Evolutionary conservation across 2,888 invertebrate species (phyloP).

Genomic region (Folsomia candida): DNA sequence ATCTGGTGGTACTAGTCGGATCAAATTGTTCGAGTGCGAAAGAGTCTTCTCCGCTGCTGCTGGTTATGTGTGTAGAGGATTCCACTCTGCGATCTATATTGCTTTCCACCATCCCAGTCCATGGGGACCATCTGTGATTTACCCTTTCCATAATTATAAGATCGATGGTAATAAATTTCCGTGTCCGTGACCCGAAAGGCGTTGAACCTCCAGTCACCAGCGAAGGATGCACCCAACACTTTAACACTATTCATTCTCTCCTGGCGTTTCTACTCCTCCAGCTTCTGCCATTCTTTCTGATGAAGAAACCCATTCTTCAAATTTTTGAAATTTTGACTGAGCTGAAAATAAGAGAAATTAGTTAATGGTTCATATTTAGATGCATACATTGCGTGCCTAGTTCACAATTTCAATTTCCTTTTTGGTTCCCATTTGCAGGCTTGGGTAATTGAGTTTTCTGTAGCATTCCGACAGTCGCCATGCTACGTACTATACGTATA

Average conservation of each 20-base stretch:
- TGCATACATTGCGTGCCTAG: background rate
- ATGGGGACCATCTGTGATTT: constrained; percentile 11
- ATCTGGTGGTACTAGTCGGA: background rate
- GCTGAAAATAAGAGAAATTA: background rate
- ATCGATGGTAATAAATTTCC: constrained; percentile 36
- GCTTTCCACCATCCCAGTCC: background rate
- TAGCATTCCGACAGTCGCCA: background rate
- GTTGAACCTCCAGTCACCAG: constrained; percentile 34
- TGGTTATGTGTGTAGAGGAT: background rate
- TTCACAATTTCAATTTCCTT: background rate
- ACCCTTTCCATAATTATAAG: constrained; percentile 25
- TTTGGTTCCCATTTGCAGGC: background rate
- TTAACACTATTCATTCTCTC: background rate
- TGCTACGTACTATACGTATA: background rate
- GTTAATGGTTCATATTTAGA: background rate
- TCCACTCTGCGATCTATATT: no score
- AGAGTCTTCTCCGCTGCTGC: background rate
- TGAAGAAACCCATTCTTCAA: background rate
- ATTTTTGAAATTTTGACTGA: background rate
- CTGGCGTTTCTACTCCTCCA: background rate
- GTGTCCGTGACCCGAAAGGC: constrained; percentile 40
- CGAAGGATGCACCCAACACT: constrained; percentile 6
- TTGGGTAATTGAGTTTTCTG: constrained; percentile 1
- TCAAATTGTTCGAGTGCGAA: background rate
- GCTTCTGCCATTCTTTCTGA: background rate